phyloP scores from a whole-genome alignment of 2,797 vertebrate species.

The Kryptopterus vitreolus region DNA sequence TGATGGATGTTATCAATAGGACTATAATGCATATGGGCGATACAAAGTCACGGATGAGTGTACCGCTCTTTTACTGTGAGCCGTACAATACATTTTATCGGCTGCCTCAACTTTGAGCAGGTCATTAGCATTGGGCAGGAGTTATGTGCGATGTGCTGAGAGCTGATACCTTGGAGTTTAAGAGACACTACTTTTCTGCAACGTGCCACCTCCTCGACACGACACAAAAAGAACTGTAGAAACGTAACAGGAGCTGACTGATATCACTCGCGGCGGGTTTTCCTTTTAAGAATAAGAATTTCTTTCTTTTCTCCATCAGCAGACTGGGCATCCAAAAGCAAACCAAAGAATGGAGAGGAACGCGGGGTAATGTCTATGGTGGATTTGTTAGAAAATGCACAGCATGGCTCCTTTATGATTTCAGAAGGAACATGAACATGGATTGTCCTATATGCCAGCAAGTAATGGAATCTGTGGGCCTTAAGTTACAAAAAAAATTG shows the following conservation, averaged over 20 bases:
- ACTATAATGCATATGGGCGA: conserved; percentile 30
- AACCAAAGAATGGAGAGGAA: neutral
- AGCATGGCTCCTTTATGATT: neutral
- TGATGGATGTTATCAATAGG: conserved; percentile 49
- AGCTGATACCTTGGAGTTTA: conserved; percentile 62
- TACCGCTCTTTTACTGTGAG: conserved; percentile 19
- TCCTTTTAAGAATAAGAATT: conserved; percentile 27
- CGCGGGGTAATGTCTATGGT: neutral
- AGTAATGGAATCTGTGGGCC: conserved; percentile 4
- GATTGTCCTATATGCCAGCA: neutral
- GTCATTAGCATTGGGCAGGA: conserved; percentile 66
- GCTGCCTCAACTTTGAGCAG: conserved; percentile 54
- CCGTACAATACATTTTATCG: conserved; percentile 53
- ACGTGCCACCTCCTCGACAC: conserved; percentile 66
- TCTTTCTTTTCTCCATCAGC: conserved; percentile 2
- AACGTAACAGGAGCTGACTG: conserved; percentile 66
- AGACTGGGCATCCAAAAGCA: conserved; percentile 7
- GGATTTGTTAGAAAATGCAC: neutral
- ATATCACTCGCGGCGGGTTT: conserved; percentile 67
- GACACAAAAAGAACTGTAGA: conserved; percentile 67
- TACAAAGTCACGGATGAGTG: conserved; percentile 38
- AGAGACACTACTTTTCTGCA: conserved; percentile 65
- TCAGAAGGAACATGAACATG: neutral
- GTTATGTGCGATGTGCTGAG: conserved; percentile 67
- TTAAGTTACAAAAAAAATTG: neutral